Percentiles rank a stretch among this genome's conserved stretches.
Evolutionary conservation across 2,797 vertebrate species (phyloP).

Genomic region (Catostomus latipinnis): DNA sequence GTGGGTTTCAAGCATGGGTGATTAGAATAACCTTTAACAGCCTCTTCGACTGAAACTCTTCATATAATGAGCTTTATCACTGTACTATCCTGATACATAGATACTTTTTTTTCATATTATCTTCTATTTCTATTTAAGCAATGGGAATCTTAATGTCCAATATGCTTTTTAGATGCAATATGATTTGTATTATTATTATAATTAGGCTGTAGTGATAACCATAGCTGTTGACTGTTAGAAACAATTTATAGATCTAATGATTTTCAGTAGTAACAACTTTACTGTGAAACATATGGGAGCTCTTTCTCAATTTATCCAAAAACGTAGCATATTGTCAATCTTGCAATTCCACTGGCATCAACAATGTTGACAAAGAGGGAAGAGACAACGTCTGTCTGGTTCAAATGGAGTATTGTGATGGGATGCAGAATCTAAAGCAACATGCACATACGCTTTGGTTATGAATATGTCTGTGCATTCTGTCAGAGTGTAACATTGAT

Average conservation of each 20-base stretch:
- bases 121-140: neutral
- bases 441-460: no score
- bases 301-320: neutral
- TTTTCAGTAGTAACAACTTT: neutral
- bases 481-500: no score
- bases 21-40: slow-evolving; percentile 45
- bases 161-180: neutral
- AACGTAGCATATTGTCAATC: slow-evolving; percentile 20
- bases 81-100: neutral
- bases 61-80: slow-evolving; percentile 48
- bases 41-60: slow-evolving; percentile 38
- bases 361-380: slow-evolving; percentile 21
- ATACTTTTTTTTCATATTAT: neutral
- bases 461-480: no score
- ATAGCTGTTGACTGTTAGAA: slow-evolving; percentile 6
- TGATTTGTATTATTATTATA: neutral
- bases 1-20: slow-evolving; percentile 29
- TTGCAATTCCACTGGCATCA: slow-evolving; percentile 18
- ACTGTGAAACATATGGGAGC: neutral
- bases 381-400: slow-evolving; percentile 34
- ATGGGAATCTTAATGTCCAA: neutral
- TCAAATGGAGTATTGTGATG: slow-evolving; percentile 3
- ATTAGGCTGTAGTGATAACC: neutral
- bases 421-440: slow-evolving; percentile 7
- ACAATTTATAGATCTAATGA: neutral